Base-by-base conservation (phyloP, 2,113 vertebrate species). In the Xenopus borealis region DNA sequence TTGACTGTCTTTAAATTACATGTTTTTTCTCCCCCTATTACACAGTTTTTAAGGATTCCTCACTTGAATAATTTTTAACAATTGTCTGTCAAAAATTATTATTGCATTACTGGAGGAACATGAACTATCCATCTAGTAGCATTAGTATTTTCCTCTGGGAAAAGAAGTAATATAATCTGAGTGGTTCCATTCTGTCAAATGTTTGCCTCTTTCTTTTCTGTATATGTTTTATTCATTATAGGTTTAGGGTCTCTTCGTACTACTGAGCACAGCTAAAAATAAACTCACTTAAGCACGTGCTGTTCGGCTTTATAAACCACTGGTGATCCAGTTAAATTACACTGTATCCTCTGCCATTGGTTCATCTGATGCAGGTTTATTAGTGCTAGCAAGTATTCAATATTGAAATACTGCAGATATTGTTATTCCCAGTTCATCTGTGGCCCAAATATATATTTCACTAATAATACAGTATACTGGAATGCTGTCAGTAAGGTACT, bases 121-220 rank as follows among this genome's bases (percentile, higher is more conserved):
- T 40, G 52, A 69, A 69, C 19, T 69, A 55, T 13, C 47, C 67
- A 52, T 69, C 67, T 12, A 33, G 27, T 57, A 52, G 67, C 55
- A 69, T 69, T 69, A 69, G 14, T 23, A 40, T 16, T 50, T 30
- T 44, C 66, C 30, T 70, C 55, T 70, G 55, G 68, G 68, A 12
- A 23, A 23, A 61, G 7, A 8, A 61, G 10, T 61, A 12, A 27
- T 70, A 19, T 19, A 70, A 70, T 33, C 68, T 70, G 40, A n/a
- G 33, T 70, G 68, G 68, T 20, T 70, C 68, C 68, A 58, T 70
- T 70, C 67, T 69, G 67, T 69, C 67, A 69, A 57, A 69, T 57
- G 10, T 30, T 55, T 27, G 20, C 19, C 30, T 57, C 23, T 69
- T 69, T n/a, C 50, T 67, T 3, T 55, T 33, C 20, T 27, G 6